Base-by-base conservation (phyloP, 1,140 invertebrate species). In the Panonychus citri region DNA sequence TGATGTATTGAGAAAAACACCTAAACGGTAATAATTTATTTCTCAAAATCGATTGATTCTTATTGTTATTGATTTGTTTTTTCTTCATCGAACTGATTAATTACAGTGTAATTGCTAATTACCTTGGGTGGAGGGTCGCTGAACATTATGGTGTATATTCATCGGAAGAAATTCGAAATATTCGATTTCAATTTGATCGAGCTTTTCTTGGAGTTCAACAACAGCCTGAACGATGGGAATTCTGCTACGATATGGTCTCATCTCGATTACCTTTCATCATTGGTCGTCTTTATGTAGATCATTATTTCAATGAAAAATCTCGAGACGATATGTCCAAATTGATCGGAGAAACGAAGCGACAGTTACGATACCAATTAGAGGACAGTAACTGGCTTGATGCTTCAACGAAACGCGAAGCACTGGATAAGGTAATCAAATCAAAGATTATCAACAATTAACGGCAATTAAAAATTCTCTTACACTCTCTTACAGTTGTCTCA, bases 341-440 rank as follows among this genome's bases (percentile, higher is more conserved):
- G 63, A 61, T 64, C 3, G 60, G 57, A 21, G 64, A 64, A 34
- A 63, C 63, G 24, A 58, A 61, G 15, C 58, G 56, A 53, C 60
- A 64, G 48, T 64, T 64, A 40, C 40, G 63, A 15, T 30, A 57
- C 15, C 56, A 63, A 3, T 25, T 64, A 17, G 75, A 85, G 82
- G 0, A 81, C 87, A 69, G 90, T 3, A 75, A 79, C 34, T 95
- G 89, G 89, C 91, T 95, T 85, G 88, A 93, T 63, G 69, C 74
- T 2, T 78, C 83, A 63, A 94, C 88, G 0, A 75, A 80, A 48
- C 70, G 73, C 54, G 74, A 80, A 13, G 88, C 88, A 0, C 15
- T 28, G 26, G 17, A 19, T 13, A 54, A 64, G 59, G 52, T 57
- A 17, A 54, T 61, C 37, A n/a, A n/a, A n/a, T n/a, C n/a, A n/a